Conservation (phyloP, 2,888 invertebrate genomes). For the Eupithecia centaureata region DNA sequence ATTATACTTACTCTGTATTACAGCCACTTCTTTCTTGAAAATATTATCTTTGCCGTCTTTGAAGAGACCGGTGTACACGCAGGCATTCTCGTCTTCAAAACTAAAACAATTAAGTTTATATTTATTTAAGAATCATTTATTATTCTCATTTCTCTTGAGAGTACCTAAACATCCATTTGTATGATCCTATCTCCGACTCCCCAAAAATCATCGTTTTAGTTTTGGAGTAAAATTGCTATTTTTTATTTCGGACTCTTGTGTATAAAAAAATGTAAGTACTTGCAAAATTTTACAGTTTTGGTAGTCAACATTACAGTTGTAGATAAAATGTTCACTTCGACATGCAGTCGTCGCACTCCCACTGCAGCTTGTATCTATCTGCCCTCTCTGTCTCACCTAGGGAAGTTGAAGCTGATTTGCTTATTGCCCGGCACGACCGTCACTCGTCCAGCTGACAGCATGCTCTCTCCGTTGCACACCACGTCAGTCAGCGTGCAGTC, state of each 20-base stretch:
- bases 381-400: constrained; percentile 49
- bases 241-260: too few relatives aligned
- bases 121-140: too few relatives aligned
- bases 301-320: too few relatives aligned
- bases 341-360: background rate
- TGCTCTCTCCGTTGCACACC: constrained; percentile 62
- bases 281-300: too few relatives aligned
- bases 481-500: constrained; percentile 59
- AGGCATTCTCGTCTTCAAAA: constrained; percentile 59
- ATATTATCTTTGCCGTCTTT: constrained; percentile 43
- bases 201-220: too few relatives aligned
- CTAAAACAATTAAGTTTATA: constrained; percentile 43
- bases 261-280: too few relatives aligned
- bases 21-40: constrained; percentile 52
- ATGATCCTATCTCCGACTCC: too few relatives aligned
- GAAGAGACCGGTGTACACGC: constrained; percentile 64
- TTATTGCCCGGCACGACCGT: constrained; percentile 51
- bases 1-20: constrained; percentile 68
- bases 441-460: constrained; percentile 51
- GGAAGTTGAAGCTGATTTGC: constrained; percentile 63
- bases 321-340: too few relatives aligned
- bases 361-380: background rate
- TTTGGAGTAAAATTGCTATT: too few relatives aligned
- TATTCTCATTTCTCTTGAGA: too few relatives aligned
- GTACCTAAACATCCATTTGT: too few relatives aligned